Evolutionary conservation across 2,113 vertebrate species (phyloP), one percentile per base, ranked within the genome.

Genomic region (Pluvianellus socialis): DNA sequence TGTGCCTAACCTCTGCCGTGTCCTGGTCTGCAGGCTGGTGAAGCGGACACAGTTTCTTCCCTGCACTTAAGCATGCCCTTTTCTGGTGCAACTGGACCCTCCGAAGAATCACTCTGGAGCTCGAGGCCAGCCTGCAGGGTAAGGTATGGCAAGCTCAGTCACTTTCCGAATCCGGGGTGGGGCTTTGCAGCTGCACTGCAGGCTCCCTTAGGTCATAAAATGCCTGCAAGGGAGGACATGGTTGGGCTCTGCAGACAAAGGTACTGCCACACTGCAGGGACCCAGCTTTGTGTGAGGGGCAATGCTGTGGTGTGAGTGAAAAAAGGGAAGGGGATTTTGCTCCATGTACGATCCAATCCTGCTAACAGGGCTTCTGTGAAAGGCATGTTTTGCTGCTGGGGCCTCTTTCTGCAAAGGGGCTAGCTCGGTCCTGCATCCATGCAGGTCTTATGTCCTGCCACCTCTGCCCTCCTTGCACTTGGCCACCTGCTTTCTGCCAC

Each of bases 141-240:
- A 97, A 98, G 98, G 98, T 98, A 94, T 98, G 98, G 87, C 10
- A 7, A 84, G 27, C 19, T 72, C 53, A 58, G 38, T 16, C 44
- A 14, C 9, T 52, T 89, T 9, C 17, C 33, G 65, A 26, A 67
- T n/a, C 20, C 13, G 26, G n/a, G 22, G 30, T 12, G 4, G 11
- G 7, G 50, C 63, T 87, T 61, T 42, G 19, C n/a, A 66, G 63
- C 38, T 73, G 53, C 65, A 24, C 17, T 8, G 1, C 1, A 1
- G 5, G 27, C 26, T 65, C 15, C 12, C n/a, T 70, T 6, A 17
- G 59, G 30, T 40, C 65, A 6, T 61, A 6, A 50, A 87, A 6
- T 0, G 1, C 52, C 49, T 32, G 26, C 42, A 49, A 49, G 30
- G 14, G 58, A 77, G 45, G 67, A 40, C 1, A 1, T 35, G 26